Evolutionary conservation across 2,888 invertebrate species (phyloP).

Genomic region (Hetaerina titia): DNA sequence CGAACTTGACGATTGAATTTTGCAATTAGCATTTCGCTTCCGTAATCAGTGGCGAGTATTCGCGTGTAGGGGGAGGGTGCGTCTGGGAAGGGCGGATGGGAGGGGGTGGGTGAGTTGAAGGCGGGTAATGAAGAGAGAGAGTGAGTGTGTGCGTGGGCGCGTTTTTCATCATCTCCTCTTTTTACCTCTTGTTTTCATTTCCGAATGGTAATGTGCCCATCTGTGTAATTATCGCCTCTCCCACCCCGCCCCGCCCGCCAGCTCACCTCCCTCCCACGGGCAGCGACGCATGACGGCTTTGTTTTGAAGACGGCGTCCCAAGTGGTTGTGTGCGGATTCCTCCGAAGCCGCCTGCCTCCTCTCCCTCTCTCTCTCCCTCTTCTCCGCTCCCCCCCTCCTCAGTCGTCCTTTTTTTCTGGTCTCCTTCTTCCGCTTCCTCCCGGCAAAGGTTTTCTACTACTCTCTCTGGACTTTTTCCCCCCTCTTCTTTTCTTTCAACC

Average conservation of each 20-base stretch:
- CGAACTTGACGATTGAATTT: background rate
- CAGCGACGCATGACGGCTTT: slow-evolving; percentile 62
- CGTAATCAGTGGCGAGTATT: background rate
- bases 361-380: background rate
- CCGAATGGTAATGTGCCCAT: slow-evolving; percentile 34
- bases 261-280: background rate
- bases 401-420: background rate
- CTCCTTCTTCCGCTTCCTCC: background rate
- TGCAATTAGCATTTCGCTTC: background rate
- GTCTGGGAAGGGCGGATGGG: background rate
- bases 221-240: slow-evolving; percentile 56
- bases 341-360: background rate
- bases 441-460: slow-evolving; percentile 3
- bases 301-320: background rate
- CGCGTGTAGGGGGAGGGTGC: background rate
- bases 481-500: background rate
- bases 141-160: background rate
- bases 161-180: background rate
- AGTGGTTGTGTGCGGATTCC: slow-evolving; percentile 41
- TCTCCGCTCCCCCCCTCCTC: background rate
- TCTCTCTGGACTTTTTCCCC: background rate
- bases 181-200: background rate
- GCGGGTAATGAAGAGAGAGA: background rate
- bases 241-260: background rate
- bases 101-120: background rate